Evolutionary conservation across 2,888 invertebrate species (phyloP).

Genomic region (Eristalis pertinax): DNA sequence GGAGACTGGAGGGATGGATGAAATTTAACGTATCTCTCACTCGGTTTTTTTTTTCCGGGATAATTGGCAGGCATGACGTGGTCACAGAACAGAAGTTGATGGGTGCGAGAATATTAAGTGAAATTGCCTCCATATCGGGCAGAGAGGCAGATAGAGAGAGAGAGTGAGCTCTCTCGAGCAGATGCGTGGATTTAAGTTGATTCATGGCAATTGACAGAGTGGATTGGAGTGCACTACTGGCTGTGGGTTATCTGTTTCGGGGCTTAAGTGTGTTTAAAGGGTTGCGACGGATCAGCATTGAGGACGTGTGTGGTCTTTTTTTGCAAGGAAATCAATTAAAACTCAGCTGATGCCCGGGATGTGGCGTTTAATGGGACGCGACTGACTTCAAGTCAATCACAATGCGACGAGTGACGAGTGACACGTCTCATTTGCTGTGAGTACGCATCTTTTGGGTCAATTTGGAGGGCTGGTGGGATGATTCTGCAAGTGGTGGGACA

Average conservation of each 20-base stretch:
- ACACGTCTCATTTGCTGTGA: no score
- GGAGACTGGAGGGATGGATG: no score
- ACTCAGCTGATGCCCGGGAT: not conserved
- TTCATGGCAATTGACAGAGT: not conserved
- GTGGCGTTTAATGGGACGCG: not conserved
- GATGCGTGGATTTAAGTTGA: not conserved
- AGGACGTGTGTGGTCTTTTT: not conserved
- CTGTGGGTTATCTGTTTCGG: not conserved
- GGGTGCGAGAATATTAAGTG: conserved; percentile 22
- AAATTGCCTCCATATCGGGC: conserved; percentile 4
- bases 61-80: conserved; percentile 20
- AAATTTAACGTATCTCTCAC: not conserved
- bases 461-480: no score
- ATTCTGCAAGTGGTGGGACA: no score
- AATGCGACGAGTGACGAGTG: no score
- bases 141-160: not conserved
- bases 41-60: not conserved
- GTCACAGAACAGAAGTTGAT: not conserved
- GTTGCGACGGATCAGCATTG: not conserved
- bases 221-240: not conserved
- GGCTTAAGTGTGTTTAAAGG: not conserved
- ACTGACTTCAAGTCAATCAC: no score
- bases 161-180: not conserved
- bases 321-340: not conserved
- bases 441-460: no score